Evolutionary conservation across 2,888 invertebrate genomes (phyloP), one percentile per base, ranked within the genome.

Genomic region (Heliconius hortense): DNA sequence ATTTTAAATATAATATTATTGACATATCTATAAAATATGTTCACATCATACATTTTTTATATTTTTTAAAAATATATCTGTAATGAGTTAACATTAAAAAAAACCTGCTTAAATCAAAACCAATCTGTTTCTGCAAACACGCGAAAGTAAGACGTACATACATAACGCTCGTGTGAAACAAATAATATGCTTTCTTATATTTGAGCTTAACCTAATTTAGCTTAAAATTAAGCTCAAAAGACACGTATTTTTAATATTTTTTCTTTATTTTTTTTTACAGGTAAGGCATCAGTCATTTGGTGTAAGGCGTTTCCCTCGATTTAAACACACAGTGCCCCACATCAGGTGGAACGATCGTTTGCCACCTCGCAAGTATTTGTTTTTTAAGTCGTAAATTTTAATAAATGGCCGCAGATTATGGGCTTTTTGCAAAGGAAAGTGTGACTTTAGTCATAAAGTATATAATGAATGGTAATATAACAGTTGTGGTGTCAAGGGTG

Each of bases 351-450:
- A 86, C 81, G 82, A 64, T 77, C 43, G 73, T 72, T 63, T 26
- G 77, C 80, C 82, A 80, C 60, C 60, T 62, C 81, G 56, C 56
- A 28, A 53, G 56, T 56, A 82, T 84, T 89, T 86, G 86, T 85
- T 85, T 85, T 82, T 82, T 84, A 80, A 82, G 82, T 82, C 84
- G 83, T 89, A 87, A 84, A 86, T 87, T 84, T 85, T 76, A n/a
- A 82, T 77, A 79, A 81, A 84, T 81, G 86, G 87, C 85, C 87
- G 83, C 86, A 88, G 28, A 62, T 64, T 75, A 70, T 63, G 28
- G 60, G 69, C 7, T 56, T 56, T 56, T 69, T 56, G 31, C 53
- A 56, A 31, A 69, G 31, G 69, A 56, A 69, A 56, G 69, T 69
- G 69, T 69, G 39, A 39, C n/a, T 66, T 66, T 66, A 66, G 39